Evolutionary conservation across 2,888 invertebrate genomes (phyloP).

Genomic region (Loripinus fragilis): DNA sequence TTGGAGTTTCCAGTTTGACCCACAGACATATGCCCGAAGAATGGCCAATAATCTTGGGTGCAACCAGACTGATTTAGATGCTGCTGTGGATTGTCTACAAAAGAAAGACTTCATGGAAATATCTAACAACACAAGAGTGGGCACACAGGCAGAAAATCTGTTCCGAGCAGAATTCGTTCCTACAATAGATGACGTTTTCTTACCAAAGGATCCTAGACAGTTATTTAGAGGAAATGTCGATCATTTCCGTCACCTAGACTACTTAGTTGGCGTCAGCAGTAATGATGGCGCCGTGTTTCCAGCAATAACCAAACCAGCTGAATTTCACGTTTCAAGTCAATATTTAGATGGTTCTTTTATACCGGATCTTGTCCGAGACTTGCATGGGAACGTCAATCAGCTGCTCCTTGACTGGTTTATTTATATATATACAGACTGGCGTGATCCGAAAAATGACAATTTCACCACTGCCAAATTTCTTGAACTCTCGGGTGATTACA

Average conservation of each 20-base stretch:
- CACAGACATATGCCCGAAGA: slow-evolving; percentile 90
- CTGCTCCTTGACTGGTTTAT: slow-evolving; percentile 32
- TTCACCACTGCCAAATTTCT: slow-evolving; percentile 40
- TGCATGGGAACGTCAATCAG: slow-evolving; percentile 26
- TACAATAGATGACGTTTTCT: slow-evolving; percentile 94
- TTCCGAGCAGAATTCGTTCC: slow-evolving; percentile 86
- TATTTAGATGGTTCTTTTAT: slow-evolving; percentile 43
- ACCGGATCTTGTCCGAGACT: slow-evolving; percentile 45
- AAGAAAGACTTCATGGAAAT: slow-evolving; percentile 49
- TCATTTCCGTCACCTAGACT: slow-evolving; percentile 53
- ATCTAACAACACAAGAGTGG: slow-evolving; percentile 53
- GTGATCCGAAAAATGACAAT: slow-evolving; percentile 26
- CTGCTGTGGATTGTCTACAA: slow-evolving; percentile 90
- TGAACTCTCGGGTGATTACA: slow-evolving; percentile 56
- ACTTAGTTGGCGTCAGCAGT: slow-evolving; percentile 53
- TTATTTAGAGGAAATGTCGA: slow-evolving; percentile 34
- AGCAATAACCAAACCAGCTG: slow-evolving; percentile 27
- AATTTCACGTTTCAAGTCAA: slow-evolving; percentile 24
- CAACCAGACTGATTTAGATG: slow-evolving; percentile 86
- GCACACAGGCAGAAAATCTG: slow-evolving; percentile 69
- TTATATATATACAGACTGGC: slow-evolving; percentile 60
- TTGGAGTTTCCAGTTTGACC: slow-evolving; percentile 94
- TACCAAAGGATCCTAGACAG: slow-evolving; percentile 87
- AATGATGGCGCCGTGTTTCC: slow-evolving; percentile 64
- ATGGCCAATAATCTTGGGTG: slow-evolving; percentile 93